phyloP scores from a whole-genome alignment of 2,888 invertebrate genomes.

The Bembecia ichneumoniformis region DNA sequence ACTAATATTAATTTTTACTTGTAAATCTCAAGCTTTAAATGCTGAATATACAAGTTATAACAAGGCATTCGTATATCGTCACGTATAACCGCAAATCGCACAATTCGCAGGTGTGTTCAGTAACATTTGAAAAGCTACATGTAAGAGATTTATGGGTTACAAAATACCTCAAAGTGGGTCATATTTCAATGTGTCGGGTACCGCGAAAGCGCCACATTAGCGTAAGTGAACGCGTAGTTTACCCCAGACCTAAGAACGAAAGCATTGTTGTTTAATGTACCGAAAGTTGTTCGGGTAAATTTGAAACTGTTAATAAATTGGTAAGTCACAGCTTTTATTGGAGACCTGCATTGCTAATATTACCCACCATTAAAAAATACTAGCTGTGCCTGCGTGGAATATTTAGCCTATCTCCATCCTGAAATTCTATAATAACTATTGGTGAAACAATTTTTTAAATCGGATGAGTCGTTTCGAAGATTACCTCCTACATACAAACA shows the following conservation, averaged over 20 bases:
- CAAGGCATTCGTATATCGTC: conserved; percentile 14
- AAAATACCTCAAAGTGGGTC: conserved; percentile 19
- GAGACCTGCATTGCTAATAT: too few relatives aligned
- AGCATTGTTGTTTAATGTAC: conserved; percentile 23
- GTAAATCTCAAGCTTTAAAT: too few relatives aligned
- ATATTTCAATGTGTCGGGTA: conserved; percentile 22
- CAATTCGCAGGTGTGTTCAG: conserved; percentile 20
- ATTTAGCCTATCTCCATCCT: too few relatives aligned
- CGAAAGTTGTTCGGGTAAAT: conserved; percentile 5
- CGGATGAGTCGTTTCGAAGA: too few relatives aligned
- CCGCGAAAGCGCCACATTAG: conserved; percentile 21
- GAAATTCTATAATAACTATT: too few relatives aligned
- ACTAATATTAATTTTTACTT: too few relatives aligned
- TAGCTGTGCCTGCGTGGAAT: too few relatives aligned
- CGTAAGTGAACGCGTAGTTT: conserved; percentile 19
- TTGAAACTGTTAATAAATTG: neutral
- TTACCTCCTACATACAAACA: too few relatives aligned
- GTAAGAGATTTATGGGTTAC: conserved; percentile 11
- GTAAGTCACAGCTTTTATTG: too few relatives aligned
- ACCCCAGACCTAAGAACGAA: conserved; percentile 14
- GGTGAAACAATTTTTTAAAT: too few relatives aligned
- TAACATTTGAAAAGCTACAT: conserved; percentile 12
- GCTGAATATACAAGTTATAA: too few relatives aligned
- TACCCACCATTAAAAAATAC: too few relatives aligned
- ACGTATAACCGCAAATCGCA: conserved; percentile 15